These are phyloP conservation scores for Rhingia campestris DNA, from an alignment of 2,888 invertebrate species.

Conservation along the genomic window DNA sequence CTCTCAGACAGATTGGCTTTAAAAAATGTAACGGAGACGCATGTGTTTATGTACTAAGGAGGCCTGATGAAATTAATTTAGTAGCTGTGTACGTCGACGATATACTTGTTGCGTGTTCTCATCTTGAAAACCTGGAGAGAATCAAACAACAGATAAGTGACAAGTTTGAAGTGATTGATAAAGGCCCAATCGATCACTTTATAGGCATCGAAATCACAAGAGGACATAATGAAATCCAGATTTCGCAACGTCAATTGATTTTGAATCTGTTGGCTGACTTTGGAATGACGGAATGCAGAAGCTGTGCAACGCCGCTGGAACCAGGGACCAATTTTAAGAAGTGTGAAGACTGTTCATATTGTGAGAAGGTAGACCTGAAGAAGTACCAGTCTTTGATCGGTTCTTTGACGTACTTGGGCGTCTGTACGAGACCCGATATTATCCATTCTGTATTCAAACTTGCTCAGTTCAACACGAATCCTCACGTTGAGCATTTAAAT, in stretches of 20 bases:
- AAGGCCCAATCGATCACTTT: conserved; percentile 35
- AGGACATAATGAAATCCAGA: conserved; percentile 3
- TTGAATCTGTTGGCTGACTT: conserved; percentile 23
- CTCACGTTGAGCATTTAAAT: conserved; percentile 48
- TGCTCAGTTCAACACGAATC: conserved; percentile 56
- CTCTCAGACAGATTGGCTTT: conserved; percentile 18
- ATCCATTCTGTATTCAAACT: conserved; percentile 53
- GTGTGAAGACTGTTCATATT: conserved; percentile 20
- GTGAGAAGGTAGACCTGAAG: conserved; percentile 32
- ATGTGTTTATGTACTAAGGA: conserved; percentile 23
- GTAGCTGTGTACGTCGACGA: conserved; percentile 51
- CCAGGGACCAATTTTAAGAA: conserved; percentile 32
- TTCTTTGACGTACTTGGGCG: conserved; percentile 49
- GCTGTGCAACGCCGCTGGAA: conserved; percentile 41
- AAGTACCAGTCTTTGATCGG: conserved; percentile 47
- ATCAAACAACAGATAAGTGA: conserved; percentile 53
- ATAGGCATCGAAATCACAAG: conserved; percentile 42
- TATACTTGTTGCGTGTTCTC: conserved; percentile 38
- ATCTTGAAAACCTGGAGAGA: conserved; percentile 2
- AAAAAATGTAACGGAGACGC: conserved; percentile 18
- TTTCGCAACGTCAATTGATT: conserved; percentile 43
- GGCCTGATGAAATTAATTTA: conserved; percentile 7
- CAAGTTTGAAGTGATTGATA: conserved; percentile 47
- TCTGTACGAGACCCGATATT: conserved; percentile 50
- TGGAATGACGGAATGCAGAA: conserved; percentile 34